Base-by-base conservation (phyloP, 2,888 invertebrate genomes). In the Ornithoptera alexandrae region DNA sequence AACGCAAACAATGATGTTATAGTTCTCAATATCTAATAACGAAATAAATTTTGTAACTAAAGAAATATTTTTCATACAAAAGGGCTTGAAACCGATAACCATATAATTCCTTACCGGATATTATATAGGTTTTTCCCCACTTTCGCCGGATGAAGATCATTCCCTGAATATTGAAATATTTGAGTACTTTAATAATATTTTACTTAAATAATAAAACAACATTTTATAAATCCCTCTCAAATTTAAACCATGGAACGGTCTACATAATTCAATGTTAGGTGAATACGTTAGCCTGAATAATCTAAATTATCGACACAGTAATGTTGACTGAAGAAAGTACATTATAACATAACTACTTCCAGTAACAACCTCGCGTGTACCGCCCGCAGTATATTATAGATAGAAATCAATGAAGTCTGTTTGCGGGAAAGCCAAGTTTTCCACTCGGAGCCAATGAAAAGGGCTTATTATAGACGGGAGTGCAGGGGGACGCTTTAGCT, bases 401-500 rank as follows among this genome's bases (percentile, higher is more conserved):
- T 50, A 60, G 60, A 64, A 70, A 67, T 67, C 67, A 60, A 72
- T 75, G 74, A 63, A 71, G 72, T 72, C 73, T 63, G 71, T 15
- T 58, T 68, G 60, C 71, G 70, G 73, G 71, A 74, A 75, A 72
- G 64, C 73, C 67, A 71, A 66, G 71, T 68, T 73, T 73, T 72
- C 71, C 70, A 72, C 73, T 72, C 72, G 67, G 66, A 71, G 67
- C 61, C 65, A 72, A 73, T 69, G 70, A 66, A 75, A 75, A 74
- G 74, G 74, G 76, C 74, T 76, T 74, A 73, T 76, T 68, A 73
- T 73, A 70, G 67, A 67, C 60, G 65, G 46, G 30, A 20, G 67
- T 64, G n/a, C 53, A 67, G 67, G 64, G 64, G 67, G 67, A 56
- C 63, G 67, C 65, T 66, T 62, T 62, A 62, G 66, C 58, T 58